phyloP scores from a whole-genome alignment of 2,888 invertebrate species.

The Escarpia spicata region DNA sequence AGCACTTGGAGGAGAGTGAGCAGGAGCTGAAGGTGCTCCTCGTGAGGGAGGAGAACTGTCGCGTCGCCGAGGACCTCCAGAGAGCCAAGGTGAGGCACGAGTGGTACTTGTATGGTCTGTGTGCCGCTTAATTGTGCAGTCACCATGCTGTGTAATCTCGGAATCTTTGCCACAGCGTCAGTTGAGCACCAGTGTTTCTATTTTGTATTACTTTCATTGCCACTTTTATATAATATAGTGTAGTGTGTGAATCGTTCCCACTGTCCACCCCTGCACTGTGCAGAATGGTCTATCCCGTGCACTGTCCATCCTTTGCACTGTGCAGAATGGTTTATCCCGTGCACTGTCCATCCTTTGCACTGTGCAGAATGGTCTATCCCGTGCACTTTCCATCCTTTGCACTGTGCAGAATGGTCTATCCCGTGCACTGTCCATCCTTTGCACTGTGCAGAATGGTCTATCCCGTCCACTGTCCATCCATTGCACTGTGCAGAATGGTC shows the following conservation, averaged over 20 bases:
- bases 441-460: background rate
- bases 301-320: background rate
- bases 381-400: too few species aligned
- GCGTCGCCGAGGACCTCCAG: constrained; percentile 55
- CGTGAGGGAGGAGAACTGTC: constrained; percentile 58
- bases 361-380: too few species aligned
- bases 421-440: background rate
- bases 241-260: background rate
- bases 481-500: too few species aligned
- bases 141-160: too few species aligned
- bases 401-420: too few species aligned
- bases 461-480: too few species aligned
- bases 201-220: too few species aligned
- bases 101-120: background rate
- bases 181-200: too few species aligned
- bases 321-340: too few species aligned
- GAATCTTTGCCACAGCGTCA: too few species aligned
- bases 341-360: too few species aligned
- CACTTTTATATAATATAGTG: too few species aligned
- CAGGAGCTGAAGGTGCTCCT: constrained; percentile 56
- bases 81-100: constrained; percentile 42
- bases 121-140: background rate
- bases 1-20: constrained; percentile 55
- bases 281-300: background rate
- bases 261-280: background rate